Conservation (phyloP, 2,888 invertebrate species). For the Xanthia togata region DNA sequence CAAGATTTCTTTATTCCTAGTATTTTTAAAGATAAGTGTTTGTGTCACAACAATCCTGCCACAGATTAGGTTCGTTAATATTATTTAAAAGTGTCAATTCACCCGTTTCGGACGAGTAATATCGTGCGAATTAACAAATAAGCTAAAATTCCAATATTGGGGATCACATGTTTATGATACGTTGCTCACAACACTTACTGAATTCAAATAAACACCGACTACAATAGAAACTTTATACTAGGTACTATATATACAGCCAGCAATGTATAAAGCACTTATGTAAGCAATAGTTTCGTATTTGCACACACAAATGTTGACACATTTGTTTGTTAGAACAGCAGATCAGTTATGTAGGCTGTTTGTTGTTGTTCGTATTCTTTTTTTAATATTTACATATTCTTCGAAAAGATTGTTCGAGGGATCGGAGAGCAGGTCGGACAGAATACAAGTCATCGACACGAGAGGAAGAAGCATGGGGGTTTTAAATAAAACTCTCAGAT, state of each 20-base stretch:
- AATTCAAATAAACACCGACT: conserved; percentile 11
- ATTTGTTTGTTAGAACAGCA: conserved; percentile 24
- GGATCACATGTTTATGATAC: background rate
- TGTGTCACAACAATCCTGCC: background rate
- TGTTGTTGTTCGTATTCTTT: background rate
- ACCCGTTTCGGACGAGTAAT: too few relatives aligned
- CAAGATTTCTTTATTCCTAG: background rate
- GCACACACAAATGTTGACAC: conserved; percentile 32
- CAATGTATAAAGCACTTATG: background rate
- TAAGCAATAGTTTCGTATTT: conserved; percentile 31
- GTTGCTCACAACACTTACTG: background rate
- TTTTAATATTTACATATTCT: background rate
- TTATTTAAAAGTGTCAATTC: too few relatives aligned
- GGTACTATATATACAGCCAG: background rate
- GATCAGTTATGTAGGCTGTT: conserved; percentile 2
- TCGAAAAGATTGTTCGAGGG: background rate
- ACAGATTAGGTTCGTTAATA: background rate
- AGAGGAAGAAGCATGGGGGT: background rate
- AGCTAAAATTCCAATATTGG: background rate
- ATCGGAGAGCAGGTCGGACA: too few relatives aligned
- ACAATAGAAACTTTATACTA: background rate
- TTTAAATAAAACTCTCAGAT: background rate
- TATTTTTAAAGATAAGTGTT: too few relatives aligned
- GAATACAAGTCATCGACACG: background rate
- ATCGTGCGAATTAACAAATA: too few relatives aligned